Conservation (phyloP, 1,140 invertebrate species). For the Latrodectus geometricus region DNA sequence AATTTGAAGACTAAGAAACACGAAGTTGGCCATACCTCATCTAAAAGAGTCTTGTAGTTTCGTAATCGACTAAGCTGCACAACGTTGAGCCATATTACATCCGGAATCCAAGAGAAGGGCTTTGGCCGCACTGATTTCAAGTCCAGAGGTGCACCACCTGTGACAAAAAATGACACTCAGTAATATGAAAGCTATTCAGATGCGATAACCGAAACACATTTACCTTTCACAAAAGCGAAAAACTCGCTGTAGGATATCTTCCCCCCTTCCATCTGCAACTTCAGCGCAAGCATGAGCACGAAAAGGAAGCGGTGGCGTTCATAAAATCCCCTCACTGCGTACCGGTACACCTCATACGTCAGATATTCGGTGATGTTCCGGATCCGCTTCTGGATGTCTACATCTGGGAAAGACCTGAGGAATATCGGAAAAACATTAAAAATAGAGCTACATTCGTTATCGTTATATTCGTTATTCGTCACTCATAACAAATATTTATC, state of each 20-base stretch:
- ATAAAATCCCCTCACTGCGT: constrained; percentile 91
- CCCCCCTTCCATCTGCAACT: constrained; percentile 88
- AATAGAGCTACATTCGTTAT: too few species aligned
- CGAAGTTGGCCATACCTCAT: constrained; percentile 16
- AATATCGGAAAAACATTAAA: too few species aligned
- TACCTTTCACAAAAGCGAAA: constrained; percentile 92
- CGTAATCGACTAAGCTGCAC: constrained; percentile 92
- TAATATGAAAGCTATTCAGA: not conserved
- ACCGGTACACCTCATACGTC: constrained; percentile 92
- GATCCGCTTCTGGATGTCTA: constrained; percentile 86
- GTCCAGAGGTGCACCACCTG: constrained; percentile 91
- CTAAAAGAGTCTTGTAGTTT: constrained; percentile 80
- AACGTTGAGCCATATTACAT: constrained; percentile 96
- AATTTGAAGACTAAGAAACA: not conserved
- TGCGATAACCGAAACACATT: not conserved
- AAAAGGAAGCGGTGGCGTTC: constrained; percentile 92
- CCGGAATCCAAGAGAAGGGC: constrained; percentile 94
- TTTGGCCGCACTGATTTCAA: constrained; percentile 92
- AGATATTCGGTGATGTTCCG: constrained; percentile 90
- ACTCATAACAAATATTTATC: too few species aligned
- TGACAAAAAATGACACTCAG: not conserved
- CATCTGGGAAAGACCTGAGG: constrained; percentile 81
- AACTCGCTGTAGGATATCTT: constrained; percentile 92
- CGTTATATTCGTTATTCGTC: too few species aligned
- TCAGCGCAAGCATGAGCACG: constrained; percentile 94